Evolutionary conservation across 2,797 vertebrate species (phyloP).

Genomic region (Masticophis lateralis): DNA sequence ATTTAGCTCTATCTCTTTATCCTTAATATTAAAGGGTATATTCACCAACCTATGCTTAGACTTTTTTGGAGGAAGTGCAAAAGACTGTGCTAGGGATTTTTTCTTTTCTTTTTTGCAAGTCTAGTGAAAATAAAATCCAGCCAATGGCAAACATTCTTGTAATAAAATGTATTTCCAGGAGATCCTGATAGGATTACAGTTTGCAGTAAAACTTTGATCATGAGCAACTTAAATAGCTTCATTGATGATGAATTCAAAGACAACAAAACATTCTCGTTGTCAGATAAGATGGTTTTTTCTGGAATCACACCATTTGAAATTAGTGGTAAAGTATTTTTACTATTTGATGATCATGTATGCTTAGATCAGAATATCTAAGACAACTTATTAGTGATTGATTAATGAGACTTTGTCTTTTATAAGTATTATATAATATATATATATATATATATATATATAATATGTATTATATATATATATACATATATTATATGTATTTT

Average conservation of each 20-base stretch:
- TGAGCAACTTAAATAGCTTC: constrained; percentile 41
- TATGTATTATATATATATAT: too few species aligned
- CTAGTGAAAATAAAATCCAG: constrained; percentile 52
- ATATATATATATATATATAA: too few species aligned
- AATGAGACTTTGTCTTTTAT: neutral
- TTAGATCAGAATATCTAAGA: neutral
- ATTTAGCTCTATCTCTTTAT: neutral
- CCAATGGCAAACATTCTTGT: constrained; percentile 60
- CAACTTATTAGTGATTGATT: neutral
- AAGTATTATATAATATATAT: neutral
- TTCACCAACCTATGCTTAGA: neutral
- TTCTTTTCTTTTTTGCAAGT: constrained; percentile 17
- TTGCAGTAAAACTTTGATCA: constrained; percentile 32
- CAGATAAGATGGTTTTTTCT: constrained; percentile 55
- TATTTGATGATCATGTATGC: constrained; percentile 19
- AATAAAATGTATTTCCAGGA: constrained; percentile 34
- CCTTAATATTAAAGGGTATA: neutral
- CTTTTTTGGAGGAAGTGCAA: constrained; percentile 60
- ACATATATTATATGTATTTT: too few species aligned
- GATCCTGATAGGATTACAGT: constrained; percentile 37
- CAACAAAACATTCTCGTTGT: constrained; percentile 17
- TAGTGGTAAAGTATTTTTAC: constrained; percentile 65
- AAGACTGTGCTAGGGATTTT: constrained; percentile 32
- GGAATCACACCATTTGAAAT: constrained; percentile 64
- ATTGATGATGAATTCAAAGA: constrained; percentile 34